These are phyloP conservation scores for Epizoanthus illoricatus DNA, from an alignment of 92 coral and sea anemone genomes.

Conservation along the genomic window DNA sequence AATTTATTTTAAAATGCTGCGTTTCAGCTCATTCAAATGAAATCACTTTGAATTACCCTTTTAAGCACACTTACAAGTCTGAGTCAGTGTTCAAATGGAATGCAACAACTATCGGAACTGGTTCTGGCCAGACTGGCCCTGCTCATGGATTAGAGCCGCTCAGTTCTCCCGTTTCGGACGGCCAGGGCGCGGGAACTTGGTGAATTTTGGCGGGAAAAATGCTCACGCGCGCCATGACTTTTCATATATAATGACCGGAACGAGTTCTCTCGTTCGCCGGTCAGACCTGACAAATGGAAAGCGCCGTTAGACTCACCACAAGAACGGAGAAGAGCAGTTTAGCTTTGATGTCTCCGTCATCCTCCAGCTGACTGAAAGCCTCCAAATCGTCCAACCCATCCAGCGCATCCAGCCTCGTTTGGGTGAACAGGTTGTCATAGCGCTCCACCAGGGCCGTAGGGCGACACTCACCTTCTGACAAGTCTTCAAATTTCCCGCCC, in stretches of 20 bases:
- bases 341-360: constrained; percentile 76
- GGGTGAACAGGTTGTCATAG: constrained; percentile 89
- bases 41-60: neutral
- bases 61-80: neutral
- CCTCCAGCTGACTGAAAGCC: constrained; percentile 66
- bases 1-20: neutral
- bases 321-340: constrained; percentile 85
- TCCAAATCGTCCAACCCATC: constrained; percentile 84
- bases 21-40: too few relatives aligned
- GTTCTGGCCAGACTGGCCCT: too few relatives aligned
- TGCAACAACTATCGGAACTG: too few relatives aligned
- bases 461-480: constrained; percentile 71
- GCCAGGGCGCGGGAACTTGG: too few relatives aligned
- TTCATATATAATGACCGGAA: too few relatives aligned
- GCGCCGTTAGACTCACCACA: constrained; percentile 63
- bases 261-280: too few relatives aligned
- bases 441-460: constrained; percentile 75
- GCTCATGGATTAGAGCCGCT: too few relatives aligned
- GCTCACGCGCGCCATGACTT: too few relatives aligned
- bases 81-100: neutral
- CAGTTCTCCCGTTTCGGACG: too few relatives aligned
- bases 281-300: too few relatives aligned
- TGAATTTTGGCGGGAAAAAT: too few relatives aligned
- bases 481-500: constrained; percentile 91
- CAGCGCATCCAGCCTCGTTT: constrained; percentile 84